Base-by-base conservation (phyloP, 2,797 vertebrate genomes). In the Rachycentron canadum region DNA sequence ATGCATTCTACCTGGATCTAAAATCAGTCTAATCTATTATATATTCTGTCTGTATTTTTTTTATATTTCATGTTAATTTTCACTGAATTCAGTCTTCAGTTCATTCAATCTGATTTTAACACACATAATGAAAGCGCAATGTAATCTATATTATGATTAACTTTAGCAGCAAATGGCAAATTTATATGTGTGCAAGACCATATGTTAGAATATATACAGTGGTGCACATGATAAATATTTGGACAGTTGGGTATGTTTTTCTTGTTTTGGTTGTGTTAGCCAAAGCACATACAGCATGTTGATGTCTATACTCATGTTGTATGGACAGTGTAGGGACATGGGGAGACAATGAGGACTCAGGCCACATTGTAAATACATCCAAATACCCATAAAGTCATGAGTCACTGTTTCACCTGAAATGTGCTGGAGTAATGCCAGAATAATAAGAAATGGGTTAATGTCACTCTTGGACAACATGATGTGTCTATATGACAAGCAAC, bases 401-500 rank as follows among this genome's bases (percentile, higher is more conserved):
- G 4, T 56, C 14, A 50, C 12, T 62, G 10, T 30, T 59, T 55
- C n/a, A 68, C 38, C 16, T 55, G 5, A 23, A 60, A 49, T 36
- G 0, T 28, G 17, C 12, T 55, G 34, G 17, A 47, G 7, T 45
- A 5, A 1, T 59, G 43, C 56, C 19, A 62, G 49, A 63, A 49
- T 17, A 55, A 34, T 1, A 23, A 25, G 30, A 62, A 50, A 45
- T 10, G 10, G 63, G 47, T 43, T 19, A 52, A 13, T 10, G 3
- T 12, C 26, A 40, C 10, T 21, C 50, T 10, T 10, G 19, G 12
- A 60, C 8, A 3, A 0, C 34, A 38, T 5, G 3, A 67, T 67
- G 70, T 66, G 60, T 56, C 66, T 28, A 41, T 61, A 63, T 52
- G 66, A 75, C 12, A 14, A 30, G 38, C 55, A 73, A 68, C n/a